Percentiles rank a stretch among this genome's conserved stretches.
phyloP scores from a whole-genome alignment of 2,797 vertebrate species.

The Acrocephalus scirpaceus region DNA sequence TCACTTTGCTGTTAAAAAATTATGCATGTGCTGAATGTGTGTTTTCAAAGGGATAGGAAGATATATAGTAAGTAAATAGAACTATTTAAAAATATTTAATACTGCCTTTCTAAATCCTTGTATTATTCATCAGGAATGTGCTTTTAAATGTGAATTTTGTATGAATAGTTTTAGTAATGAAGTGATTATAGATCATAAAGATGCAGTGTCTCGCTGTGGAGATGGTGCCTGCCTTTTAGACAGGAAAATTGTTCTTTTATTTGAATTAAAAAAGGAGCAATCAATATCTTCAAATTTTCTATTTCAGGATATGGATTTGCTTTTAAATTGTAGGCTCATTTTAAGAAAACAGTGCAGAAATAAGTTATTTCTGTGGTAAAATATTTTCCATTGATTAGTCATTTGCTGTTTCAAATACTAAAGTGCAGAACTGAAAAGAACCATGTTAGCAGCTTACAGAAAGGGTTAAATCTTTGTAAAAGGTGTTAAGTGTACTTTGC shows the following conservation, averaged over 20 bases:
- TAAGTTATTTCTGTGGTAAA: slow-evolving; percentile 31
- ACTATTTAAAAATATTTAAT: neutral
- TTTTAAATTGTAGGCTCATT: slow-evolving; percentile 46
- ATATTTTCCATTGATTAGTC: slow-evolving; percentile 52
- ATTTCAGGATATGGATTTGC: slow-evolving; percentile 46
- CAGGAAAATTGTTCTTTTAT: slow-evolving; percentile 34
- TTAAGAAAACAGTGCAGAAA: slow-evolving; percentile 41
- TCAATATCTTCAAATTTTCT: slow-evolving; percentile 48
- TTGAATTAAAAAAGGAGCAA: slow-evolving; percentile 18
- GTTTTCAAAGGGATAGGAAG: neutral
- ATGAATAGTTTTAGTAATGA: neutral
- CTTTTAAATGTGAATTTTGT: slow-evolving; percentile 22
- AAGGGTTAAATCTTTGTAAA: slow-evolving; percentile 22
- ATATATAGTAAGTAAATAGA: neutral
- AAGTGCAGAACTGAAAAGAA: slow-evolving; percentile 18
- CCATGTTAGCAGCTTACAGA: neutral
- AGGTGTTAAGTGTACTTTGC: neutral
- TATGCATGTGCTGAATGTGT: neutral
- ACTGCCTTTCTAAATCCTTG: neutral
- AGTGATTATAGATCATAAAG: neutral
- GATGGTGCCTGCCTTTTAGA: slow-evolving; percentile 9
- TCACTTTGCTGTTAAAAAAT: neutral
- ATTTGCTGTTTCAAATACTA: slow-evolving; percentile 11
- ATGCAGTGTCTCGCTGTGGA: neutral
- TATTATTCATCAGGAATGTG: neutral